phyloP scores from a whole-genome alignment of 2,888 invertebrate genomes.

The Lamproptera curius region DNA sequence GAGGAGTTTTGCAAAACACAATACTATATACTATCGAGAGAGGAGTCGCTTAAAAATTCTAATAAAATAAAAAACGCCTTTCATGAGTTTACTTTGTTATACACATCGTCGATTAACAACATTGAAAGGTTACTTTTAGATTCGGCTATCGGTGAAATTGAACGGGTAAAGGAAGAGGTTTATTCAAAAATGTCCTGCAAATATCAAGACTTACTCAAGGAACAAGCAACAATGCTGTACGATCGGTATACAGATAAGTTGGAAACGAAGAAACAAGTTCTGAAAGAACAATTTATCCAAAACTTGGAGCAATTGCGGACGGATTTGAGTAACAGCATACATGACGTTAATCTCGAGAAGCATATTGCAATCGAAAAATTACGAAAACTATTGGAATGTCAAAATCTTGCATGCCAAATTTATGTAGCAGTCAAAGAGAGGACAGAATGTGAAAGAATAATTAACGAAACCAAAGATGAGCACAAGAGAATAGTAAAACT shows the following conservation, averaged over 20 bases:
- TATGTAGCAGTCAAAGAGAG: conserved; percentile 66
- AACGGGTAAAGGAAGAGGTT: conserved; percentile 37
- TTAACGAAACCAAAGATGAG: conserved; percentile 38
- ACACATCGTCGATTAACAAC: conserved; percentile 44
- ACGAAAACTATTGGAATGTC: conserved; percentile 49
- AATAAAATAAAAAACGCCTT: conserved; percentile 43
- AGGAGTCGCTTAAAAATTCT: conserved; percentile 42
- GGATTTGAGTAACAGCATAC: conserved; percentile 37
- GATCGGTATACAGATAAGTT: conserved; percentile 46
- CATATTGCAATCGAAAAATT: conserved; percentile 55
- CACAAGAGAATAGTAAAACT: conserved; percentile 47
- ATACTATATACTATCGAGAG: conserved; percentile 37
- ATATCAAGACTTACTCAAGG: conserved; percentile 41
- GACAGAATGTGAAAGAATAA: conserved; percentile 48
- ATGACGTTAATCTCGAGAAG: conserved; percentile 60
- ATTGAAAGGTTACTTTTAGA: conserved; percentile 50
- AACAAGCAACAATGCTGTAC: conserved; percentile 51
- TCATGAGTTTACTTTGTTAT: conserved; percentile 46
- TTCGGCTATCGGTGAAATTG: conserved; percentile 46
- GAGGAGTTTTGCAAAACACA: conserved; percentile 30
- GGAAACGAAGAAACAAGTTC: conserved; percentile 37
- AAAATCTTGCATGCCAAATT: conserved; percentile 64
- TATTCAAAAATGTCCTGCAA: conserved; percentile 43
- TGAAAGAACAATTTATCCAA: conserved; percentile 46
- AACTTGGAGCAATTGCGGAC: conserved; percentile 38